These are phyloP conservation scores for Thrips palmi DNA, from an alignment of 1,140 invertebrate species.

Conservation along the genomic window DNA sequence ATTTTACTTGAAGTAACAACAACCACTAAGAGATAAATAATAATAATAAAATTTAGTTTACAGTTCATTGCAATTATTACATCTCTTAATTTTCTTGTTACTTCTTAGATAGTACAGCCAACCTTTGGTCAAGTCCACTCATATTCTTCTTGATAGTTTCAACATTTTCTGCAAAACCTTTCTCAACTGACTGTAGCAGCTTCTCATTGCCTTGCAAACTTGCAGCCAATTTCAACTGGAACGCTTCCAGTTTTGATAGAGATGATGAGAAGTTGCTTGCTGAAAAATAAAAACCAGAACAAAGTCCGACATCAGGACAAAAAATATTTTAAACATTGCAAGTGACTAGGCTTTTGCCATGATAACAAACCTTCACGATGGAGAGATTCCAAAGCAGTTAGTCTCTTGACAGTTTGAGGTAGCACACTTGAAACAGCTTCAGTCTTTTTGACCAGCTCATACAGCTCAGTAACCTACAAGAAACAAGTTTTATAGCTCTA, in stretches of 20 bases:
- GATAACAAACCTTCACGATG: conserved; percentile 62
- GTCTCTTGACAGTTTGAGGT: conserved; percentile 64
- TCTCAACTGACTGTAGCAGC: conserved; percentile 58
- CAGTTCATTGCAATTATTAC: neutral
- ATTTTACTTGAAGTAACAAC: too few species aligned
- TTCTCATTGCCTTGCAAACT: conserved; percentile 58
- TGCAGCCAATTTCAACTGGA: conserved; percentile 53
- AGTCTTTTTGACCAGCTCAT: conserved; percentile 69
- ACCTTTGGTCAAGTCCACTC: conserved; percentile 10
- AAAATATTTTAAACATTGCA: conserved; percentile 10
- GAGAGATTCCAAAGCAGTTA: conserved; percentile 63
- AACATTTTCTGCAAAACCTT: conserved; percentile 34
- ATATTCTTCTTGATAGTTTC: conserved; percentile 13
- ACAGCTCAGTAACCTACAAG: conserved; percentile 50
- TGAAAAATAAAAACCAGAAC: conserved; percentile 26
- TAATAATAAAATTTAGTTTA: too few species aligned
- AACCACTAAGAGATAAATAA: too few species aligned
- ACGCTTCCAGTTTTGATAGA: conserved; percentile 58
- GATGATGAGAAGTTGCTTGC: conserved; percentile 72
- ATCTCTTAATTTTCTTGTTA: too few species aligned
- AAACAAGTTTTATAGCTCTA: neutral
- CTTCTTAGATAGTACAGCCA: conserved; percentile 7
- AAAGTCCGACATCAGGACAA: conserved; percentile 11
- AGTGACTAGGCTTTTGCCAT: neutral
- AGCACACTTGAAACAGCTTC: conserved; percentile 56